Evolutionary conservation across 1,140 invertebrate species (phyloP), one percentile per base, ranked within the genome.

Genomic region (Aphelenchoides besseyi): DNA sequence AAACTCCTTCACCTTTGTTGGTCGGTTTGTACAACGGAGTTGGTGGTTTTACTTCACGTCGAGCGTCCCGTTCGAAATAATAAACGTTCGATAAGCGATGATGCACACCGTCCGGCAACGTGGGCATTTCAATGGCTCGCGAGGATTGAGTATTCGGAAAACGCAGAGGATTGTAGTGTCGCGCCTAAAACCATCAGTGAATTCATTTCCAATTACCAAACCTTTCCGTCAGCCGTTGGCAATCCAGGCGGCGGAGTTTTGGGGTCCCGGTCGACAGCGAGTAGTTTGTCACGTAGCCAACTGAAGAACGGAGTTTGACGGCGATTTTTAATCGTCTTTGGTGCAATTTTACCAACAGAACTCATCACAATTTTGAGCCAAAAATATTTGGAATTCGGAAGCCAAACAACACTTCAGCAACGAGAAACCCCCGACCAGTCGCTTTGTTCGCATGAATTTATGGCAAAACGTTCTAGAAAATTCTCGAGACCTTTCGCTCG

Each of bases 131-230:
- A 53, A 64, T n/a, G 5, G 30, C 48, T 29, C 75, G 68, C 12
- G 67, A 8, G 23, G 74, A 36, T 66, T 76, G 74, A 23, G 74
- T 76, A 59, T 76, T 74, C 18, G 74, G 74, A 48, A 75, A 76
- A 23, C 74, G 74, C 1, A 18, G n/a, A 3, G 68, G 68, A 67
- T 70, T 33, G 30, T 68, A 18, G 54, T 28, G 68, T 30, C 18
- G 30, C 23, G 33, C 30, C 69, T 70, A 35, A 62, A 70, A 70
- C 26, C 9, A 5, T 54, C 5, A 59, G 5, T 5, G 59, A 9
- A 68, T 68, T 8, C 30, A 54, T 5, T 53, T 9, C 3, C 36
- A 53, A n/a, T 8, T 35, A 36, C 41, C 64, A 16, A 36, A 71
- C 70, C 64, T 70, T 54, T 18, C 70, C 70, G 18, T 69, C 70